Base-by-base conservation (phyloP, 2,888 invertebrate species). In the Ormyrus labotus region DNA sequence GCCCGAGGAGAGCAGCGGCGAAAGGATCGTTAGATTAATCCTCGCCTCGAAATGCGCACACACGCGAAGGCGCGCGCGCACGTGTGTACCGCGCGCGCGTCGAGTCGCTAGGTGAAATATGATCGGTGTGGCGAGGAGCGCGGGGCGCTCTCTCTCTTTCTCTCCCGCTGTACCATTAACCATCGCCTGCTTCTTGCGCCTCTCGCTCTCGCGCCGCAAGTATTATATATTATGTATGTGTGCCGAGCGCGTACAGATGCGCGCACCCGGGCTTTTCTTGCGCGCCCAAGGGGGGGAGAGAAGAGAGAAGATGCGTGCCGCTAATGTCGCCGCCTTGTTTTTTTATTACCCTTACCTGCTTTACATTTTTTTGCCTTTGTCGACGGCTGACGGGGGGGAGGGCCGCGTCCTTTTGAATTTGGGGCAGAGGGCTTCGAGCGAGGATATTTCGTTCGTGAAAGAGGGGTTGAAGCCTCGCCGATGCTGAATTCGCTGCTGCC, bases 11-110 rank as follows among this genome's bases (percentile, higher is more conserved):
- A 34, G 34, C 34, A 34, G 34, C 34, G 34, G 34, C 34, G 34
- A 34, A 58, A 73, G 64, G 70, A 70, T 77, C 70, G 77, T 70
- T 77, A 69, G 77, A 65, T 77, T 77, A 77, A 77, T 64, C 77
- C 64, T 70, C 75, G 68, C 45, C 34, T 34, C 34, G 68, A 68
- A 53, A 7, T 34, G 34, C 34, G 34, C 34, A 3, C 67, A 9
- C 53, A 34, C 34, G 34, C 34, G 34, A 34, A 34, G 34, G 34
- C 34, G 34, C 34, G 34, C 34, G 1, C 67, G 4, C 53, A 34
- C 19, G 57, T 3, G 11, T 34, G n/a, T 53, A 48, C 48, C 6
- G 45, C 67, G 13, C 58, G 10, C 58, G 51, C 58, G 13, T 13
- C n/a, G 45, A 13, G 6, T 7, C 45, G 57, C 50, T 45, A 61